Percentiles rank a stretch among this genome's conserved stretches.
phyloP scores from a whole-genome alignment of 2,113 vertebrate species.

The Semicossyphus pulcher region DNA sequence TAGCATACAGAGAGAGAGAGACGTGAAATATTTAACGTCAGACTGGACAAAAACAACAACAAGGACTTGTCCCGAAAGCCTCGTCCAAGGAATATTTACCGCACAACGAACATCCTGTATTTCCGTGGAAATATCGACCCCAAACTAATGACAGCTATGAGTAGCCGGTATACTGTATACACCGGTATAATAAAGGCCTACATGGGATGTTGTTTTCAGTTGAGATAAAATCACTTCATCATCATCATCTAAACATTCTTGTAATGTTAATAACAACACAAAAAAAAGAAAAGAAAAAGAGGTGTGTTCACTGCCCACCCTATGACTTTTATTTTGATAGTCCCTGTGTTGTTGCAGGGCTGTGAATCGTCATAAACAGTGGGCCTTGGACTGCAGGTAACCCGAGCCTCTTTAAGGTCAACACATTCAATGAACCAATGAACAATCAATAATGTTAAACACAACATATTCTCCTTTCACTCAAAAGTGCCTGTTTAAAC shows the following conservation, averaged over 20 bases:
- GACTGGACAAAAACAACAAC: not conserved
- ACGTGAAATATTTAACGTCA: not conserved
- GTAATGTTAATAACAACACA: not conserved
- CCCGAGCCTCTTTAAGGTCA: conserved; percentile 20
- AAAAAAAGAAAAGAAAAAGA: not conserved
- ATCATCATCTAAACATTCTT: not conserved
- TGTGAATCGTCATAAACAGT: not conserved
- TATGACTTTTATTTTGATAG: not conserved
- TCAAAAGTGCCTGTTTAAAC: not conserved
- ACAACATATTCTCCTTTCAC: not conserved
- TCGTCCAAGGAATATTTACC: not conserved
- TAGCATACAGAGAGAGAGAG: not conserved
- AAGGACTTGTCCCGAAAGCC: not conserved
- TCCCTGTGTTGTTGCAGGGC: not conserved
- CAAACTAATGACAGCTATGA: no score
- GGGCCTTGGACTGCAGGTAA: conserved; percentile 31
- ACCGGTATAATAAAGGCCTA: no score
- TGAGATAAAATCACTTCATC: no score
- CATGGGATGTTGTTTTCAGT: no score
- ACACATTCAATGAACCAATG: not conserved
- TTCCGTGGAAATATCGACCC: not conserved
- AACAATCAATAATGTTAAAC: not conserved
- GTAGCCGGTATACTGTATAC: no score
- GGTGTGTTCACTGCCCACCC: not conserved
- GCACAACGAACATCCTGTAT: conserved; percentile 2